Percentiles rank a stretch among this genome's conserved stretches.
phyloP scores from a whole-genome alignment of 2,113 vertebrate genomes.

The Pollachius pollachius region DNA sequence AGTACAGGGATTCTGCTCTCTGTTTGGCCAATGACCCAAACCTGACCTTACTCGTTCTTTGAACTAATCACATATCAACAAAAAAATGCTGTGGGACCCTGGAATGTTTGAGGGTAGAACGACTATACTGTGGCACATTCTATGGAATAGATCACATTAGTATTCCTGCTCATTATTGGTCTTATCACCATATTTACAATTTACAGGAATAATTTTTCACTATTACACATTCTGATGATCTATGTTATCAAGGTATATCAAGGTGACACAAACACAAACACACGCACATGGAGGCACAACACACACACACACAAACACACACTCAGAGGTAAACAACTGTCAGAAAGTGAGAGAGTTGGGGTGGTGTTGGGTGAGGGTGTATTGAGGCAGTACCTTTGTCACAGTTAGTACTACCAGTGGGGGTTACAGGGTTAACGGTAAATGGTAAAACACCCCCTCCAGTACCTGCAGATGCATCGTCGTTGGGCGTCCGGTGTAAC shows the following conservation, averaged over 20 bases:
- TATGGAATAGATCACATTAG: not conserved
- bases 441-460: conserved; percentile 92
- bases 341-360: conserved; percentile 21
- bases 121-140: conserved; percentile 5
- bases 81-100: conserved; percentile 14
- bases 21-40: conserved; percentile 36
- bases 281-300: not conserved
- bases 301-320: conserved; percentile 20
- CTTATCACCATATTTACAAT: not conserved
- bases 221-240: not conserved
- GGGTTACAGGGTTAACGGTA: conserved; percentile 90
- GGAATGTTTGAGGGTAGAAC: conserved; percentile 20
- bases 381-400: conserved; percentile 87
- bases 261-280: not conserved
- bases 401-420: conserved; percentile 97
- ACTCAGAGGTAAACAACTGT: conserved; percentile 12
- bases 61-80: conserved; percentile 30
- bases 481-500: conserved; percentile 75
- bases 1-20: conserved; percentile 29
- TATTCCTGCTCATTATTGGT: not conserved
- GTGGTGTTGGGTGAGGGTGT: conserved; percentile 42
- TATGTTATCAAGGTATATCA: not conserved
- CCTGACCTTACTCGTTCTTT: conserved; percentile 20
- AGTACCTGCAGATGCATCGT: conserved; percentile 86
- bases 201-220: conserved; percentile 8